A percentile compares a stretch with the other conserved stretches of the same genome.
phyloP scores from a whole-genome alignment of 2,888 invertebrate genomes.

The Tromatobia lineatoria region DNA sequence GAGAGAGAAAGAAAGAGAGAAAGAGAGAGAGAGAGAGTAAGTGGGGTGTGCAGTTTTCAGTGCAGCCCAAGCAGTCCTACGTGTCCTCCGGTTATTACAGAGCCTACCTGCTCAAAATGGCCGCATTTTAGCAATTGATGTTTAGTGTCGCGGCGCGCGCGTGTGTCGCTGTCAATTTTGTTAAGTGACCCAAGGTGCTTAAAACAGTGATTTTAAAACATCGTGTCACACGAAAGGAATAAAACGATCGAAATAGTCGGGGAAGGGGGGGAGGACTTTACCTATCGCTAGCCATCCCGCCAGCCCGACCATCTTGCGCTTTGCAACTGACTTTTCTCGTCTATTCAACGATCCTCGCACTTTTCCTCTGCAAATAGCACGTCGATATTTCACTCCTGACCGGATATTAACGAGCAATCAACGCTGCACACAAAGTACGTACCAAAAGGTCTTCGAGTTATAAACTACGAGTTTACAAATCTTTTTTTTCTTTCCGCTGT shows the following conservation, averaged over 20 bases:
- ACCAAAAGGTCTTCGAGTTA: neutral
- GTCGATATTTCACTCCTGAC: neutral
- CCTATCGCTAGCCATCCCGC: conserved; percentile 25
- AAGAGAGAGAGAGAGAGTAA: neutral
- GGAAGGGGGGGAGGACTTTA: neutral
- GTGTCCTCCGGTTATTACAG: conserved; percentile 23
- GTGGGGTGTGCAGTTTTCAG: conserved; percentile 16
- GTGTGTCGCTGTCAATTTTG: neutral
- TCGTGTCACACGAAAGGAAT: neutral
- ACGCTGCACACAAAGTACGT: neutral
- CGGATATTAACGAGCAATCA: neutral
- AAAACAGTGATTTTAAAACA: neutral
- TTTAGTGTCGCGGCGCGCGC: conserved; percentile 11
- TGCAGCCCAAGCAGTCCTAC: conserved; percentile 19
- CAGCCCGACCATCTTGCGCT: conserved; percentile 64
- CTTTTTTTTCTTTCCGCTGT: neutral
- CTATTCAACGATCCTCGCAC: conserved; percentile 16
- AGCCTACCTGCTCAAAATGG: conserved; percentile 88
- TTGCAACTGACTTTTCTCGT: conserved; percentile 61
- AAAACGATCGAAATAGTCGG: conserved; percentile 1
- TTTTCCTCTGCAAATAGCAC: neutral
- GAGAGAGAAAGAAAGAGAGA: neutral
- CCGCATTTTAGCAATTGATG: conserved; percentile 91
- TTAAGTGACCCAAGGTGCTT: neutral
- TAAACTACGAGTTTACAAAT: neutral